Percentiles rank a stretch among this genome's conserved stretches.
Evolutionary conservation across 2,113 vertebrate genomes (phyloP).

Genomic region (Trematomus loennbergii): DNA sequence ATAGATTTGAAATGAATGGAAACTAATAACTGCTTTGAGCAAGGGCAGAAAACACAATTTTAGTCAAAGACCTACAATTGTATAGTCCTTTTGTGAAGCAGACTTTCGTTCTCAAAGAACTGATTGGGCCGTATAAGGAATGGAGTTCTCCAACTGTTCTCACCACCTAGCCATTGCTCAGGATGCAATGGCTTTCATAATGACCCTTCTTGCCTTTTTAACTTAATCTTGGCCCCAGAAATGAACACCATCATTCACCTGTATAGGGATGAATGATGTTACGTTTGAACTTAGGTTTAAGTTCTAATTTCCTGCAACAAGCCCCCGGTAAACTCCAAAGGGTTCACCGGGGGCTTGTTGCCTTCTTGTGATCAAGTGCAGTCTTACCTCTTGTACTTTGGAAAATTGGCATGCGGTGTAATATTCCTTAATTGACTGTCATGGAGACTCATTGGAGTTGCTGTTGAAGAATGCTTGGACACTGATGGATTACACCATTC

Average conservation of each 20-base stretch:
- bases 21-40: neutral
- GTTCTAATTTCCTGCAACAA: constrained; percentile 41
- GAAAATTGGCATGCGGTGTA: constrained; percentile 16
- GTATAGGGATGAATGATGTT: neutral
- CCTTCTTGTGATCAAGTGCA: constrained; percentile 9
- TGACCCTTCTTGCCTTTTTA: neutral
- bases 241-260: neutral
- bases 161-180: neutral
- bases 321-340: constrained; percentile 20
- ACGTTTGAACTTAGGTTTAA: constrained; percentile 1
- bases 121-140: neutral
- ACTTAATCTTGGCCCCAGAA: neutral
- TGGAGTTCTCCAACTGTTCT: constrained; percentile 10
- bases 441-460: constrained; percentile 14
- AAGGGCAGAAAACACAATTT: neutral
- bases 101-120: neutral
- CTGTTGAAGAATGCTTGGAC: constrained; percentile 37
- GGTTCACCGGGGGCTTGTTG: neutral
- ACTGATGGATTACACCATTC: constrained; percentile 61
- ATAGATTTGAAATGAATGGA: neutral
- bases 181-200: neutral
- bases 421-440: constrained; percentile 42
- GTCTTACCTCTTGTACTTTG: neutral
- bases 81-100: neutral
- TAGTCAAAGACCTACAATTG: neutral